Evolutionary conservation across 2,113 vertebrate species (phyloP).

Genomic region (Erinaceus europaeus): DNA sequence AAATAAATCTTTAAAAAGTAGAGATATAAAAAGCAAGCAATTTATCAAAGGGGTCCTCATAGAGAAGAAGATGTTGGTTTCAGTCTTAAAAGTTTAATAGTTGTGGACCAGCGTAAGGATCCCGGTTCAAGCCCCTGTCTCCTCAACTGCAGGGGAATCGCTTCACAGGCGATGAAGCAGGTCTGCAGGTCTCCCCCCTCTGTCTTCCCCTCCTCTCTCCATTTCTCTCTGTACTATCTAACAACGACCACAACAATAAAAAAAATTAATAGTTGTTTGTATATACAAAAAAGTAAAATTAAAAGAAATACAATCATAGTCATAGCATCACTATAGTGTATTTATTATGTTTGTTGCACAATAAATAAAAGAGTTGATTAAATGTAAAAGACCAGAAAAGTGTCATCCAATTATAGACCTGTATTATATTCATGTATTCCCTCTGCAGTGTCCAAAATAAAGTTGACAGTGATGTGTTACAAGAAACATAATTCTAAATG

Average conservation of each 20-base stretch:
- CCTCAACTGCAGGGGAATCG: no score
- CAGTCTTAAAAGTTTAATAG: background rate
- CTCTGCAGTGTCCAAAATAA: conserved; percentile 31
- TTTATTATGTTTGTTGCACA: conserved; percentile 36
- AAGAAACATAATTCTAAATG: conserved; percentile 57
- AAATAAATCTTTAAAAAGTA: no score
- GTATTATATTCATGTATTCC: conserved; percentile 30
- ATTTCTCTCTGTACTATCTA: no score
- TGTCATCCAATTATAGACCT: background rate
- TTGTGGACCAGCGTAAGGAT: no score
- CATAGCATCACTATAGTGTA: conserved; percentile 19
- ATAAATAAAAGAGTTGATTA: conserved; percentile 23
- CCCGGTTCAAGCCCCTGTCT: no score
- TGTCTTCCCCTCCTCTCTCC: no score
- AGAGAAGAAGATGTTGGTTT: background rate
- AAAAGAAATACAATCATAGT: conserved; percentile 44
- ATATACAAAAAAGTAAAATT: background rate
- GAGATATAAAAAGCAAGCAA: no score
- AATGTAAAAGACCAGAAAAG: background rate
- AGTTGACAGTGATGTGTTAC: conserved; percentile 64
- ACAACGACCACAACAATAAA: no score
- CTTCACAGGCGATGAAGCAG: no score
- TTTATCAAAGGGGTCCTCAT: background rate
- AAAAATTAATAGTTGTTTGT: background rate
- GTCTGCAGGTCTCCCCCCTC: no score